Evolutionary conservation across 2,113 vertebrate genomes (phyloP), one percentile per base, ranked within the genome.

Genomic region (Platanista minor): DNA sequence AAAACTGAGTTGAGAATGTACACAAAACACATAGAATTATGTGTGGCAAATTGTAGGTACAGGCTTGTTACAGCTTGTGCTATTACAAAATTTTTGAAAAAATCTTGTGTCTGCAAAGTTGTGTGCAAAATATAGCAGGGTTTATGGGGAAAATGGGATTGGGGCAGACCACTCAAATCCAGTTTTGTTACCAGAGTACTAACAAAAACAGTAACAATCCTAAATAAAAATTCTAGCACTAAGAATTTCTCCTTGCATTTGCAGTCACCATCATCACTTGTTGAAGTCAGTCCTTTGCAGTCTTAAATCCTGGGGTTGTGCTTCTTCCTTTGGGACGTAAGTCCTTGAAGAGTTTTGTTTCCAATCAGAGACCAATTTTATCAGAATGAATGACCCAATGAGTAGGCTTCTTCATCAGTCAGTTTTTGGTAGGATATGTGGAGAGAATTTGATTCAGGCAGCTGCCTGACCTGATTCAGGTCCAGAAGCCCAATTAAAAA

Each of bases 1-100:
- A 85, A 85, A 93, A 91, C 31, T 80, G 54, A 88, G 64, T 43
- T 91, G 27, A 89, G 49, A 94, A 77, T 87, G 20, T 80, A 77
- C 43, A 64, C 61, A 81, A 96, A 92, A 36, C 54, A 93, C 14
- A 66, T 78, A 85, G 46, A 67, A 90, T 77, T 85, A 11, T 41
- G 8, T 78, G 11, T 90, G 77, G 10, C 49, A 85, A 71, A 71
- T 80, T 85, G 14, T 93, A 91, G 49, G 27, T 43, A 62, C 3
- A 78, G 46, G 69, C 25, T 59, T 94, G 52, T 46, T 82, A 92
- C 5, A 75, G n/a, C 11, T 90, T 78, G 14, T 94, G 3, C 23
- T 82, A 2, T 74, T 81, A 69, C 1, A 74, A 61, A 92, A 66
- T 94, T 96, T 91, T 78, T 21, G 21, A 15, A 54, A 87, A 92